Evolutionary conservation across 2,797 vertebrate species (phyloP).

Genomic region (Phaenicophaeus curvirostris): DNA sequence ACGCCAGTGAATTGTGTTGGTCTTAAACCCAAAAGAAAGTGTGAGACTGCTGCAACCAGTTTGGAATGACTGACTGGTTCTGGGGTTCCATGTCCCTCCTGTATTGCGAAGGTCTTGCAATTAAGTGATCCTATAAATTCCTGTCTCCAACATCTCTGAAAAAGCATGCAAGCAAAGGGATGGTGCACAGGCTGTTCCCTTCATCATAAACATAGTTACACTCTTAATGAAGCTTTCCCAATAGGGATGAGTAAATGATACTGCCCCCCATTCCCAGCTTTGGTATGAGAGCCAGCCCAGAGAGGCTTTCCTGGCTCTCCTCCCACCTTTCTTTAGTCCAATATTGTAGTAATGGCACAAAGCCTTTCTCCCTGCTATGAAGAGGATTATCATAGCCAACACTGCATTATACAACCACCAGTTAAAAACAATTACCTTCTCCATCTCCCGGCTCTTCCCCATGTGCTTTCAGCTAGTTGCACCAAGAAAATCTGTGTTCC

Average conservation of each 20-base stretch:
- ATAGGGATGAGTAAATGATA: not conserved
- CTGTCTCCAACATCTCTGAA: not conserved
- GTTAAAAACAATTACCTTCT: not conserved
- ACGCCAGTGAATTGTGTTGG: not conserved
- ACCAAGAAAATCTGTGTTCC: too few relatives aligned
- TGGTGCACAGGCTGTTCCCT: not conserved
- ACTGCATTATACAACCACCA: not conserved
- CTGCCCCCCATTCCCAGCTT: not conserved
- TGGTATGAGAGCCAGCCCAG: not conserved
- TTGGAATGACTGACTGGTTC: not conserved
- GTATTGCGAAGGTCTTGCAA: accelerated
- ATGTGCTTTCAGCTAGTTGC: too few relatives aligned
- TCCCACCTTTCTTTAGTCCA: not conserved
- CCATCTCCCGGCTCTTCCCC: not conserved
- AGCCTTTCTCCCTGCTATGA: not conserved
- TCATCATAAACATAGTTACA: not conserved
- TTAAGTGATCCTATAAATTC: not conserved
- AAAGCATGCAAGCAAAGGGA: not conserved
- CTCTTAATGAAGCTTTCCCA: not conserved
- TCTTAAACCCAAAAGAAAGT: not conserved
- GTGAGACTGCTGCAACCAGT: not conserved
- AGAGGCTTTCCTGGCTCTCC: not conserved
- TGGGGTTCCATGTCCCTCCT: not conserved
- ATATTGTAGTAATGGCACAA: not conserved
- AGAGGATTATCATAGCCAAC: not conserved